Evolutionary conservation across 2,113 vertebrate species (phyloP).

Genomic region (Coryphaenoides rupestris): DNA sequence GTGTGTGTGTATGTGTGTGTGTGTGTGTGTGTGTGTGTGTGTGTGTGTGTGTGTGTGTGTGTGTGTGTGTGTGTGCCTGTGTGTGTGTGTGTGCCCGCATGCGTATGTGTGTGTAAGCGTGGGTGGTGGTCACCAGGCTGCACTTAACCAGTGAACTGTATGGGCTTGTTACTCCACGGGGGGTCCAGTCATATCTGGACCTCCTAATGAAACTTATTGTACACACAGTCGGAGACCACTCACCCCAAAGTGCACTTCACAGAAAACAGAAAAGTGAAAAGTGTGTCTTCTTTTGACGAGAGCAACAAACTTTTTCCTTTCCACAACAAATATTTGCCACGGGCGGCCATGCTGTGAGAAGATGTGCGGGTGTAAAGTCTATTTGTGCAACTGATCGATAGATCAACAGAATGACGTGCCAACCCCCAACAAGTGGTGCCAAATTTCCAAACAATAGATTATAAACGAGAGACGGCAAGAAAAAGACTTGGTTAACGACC

Average conservation of each 20-base stretch:
- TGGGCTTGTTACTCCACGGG: conserved; percentile 63
- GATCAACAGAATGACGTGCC: no score
- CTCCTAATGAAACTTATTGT: conserved; percentile 60
- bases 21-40: not conserved
- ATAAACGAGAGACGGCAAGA: no score
- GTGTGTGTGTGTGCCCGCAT: not conserved
- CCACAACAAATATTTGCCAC: conserved; percentile 35
- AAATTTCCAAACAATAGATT: no score
- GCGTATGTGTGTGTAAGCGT: conserved; percentile 19
- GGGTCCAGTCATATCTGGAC: conserved; percentile 55
- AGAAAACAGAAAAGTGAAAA: no score
- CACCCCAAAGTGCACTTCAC: conserved; percentile 49
- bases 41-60: no score
- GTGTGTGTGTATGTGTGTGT: not conserved
- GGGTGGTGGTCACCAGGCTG: conserved; percentile 55
- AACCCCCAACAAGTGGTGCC: no score
- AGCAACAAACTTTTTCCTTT: conserved; percentile 37
- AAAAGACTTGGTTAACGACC: no score
- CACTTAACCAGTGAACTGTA: conserved; percentile 57
- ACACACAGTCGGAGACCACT: conserved; percentile 58
- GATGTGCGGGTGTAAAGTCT: no score
- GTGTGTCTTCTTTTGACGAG: conserved; percentile 48
- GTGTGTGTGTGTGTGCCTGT: no score
- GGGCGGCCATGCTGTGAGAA: conserved; percentile 40
- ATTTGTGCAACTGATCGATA: no score